Evolutionary conservation across 2,113 vertebrate genomes (phyloP), one percentile per base, ranked within the genome.

Genomic region (Menura novaehollandiae): DNA sequence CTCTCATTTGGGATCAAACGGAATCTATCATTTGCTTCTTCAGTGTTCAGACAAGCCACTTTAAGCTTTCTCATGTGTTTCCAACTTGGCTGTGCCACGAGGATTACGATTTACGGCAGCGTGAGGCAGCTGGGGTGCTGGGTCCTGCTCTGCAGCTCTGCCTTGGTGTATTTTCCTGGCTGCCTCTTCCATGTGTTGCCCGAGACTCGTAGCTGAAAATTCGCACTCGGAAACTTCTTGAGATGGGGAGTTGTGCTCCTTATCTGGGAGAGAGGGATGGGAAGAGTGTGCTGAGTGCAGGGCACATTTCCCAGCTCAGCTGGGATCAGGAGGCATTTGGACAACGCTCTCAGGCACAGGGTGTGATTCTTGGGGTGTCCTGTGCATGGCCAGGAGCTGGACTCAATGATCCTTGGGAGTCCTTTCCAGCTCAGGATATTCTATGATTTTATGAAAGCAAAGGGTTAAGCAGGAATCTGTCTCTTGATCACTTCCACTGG

Each of bases 91-190:
- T 33, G 67, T 74, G 84, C 84, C 35, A 3, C 0, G 5, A 78
- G 37, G 56, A 23, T 55, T 23, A 24, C 1, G 1, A 21, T 58
- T 58, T 58, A 18, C 43, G 26, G 33, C 44, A 6, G 53, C 0
- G 10, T 3, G 44, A 64, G 53, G 87, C 62, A 18, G 71, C 71
- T 7, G 67, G 15, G 33, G 39, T 43, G 63, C 80, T 8, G 3
- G 8, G 16, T 24, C n/a, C 41, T 49, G 4, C 24, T 28, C 32
- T 0, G 7, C 32, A 15, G 32, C 1, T 0, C 37, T 32, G 23
- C 51, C 43, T 22, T 28, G 1, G 35, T 8, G 1, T 5, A 0
- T 74, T 73, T 56, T 63, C 49, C 37, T 1, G 0, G 32, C 28
- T 30, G 22, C 30, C 28, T 51, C 41, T 33, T 66, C 15, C 47